Evolutionary conservation across 2,797 vertebrate genomes (phyloP).

Genomic region (Fistularia tabacaria): DNA sequence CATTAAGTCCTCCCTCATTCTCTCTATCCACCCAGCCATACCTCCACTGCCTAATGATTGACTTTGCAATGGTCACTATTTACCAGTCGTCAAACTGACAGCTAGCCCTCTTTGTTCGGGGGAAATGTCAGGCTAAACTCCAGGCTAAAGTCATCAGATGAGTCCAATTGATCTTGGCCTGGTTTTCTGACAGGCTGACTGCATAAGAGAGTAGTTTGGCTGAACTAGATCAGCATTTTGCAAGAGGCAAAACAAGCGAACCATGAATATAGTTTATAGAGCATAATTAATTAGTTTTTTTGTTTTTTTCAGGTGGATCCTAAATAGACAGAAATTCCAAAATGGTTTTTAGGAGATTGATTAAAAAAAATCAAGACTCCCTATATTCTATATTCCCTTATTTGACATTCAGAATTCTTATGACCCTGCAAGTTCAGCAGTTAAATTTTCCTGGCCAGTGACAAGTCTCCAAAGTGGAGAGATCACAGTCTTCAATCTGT

Average conservation of each 20-base stretch:
- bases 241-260: background rate
- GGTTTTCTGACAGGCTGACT: constrained; percentile 43
- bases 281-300: too few relatives aligned
- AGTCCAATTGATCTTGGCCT: constrained; percentile 54
- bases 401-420: background rate
- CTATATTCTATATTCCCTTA: too few relatives aligned
- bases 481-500: constrained; percentile 25
- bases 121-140: constrained; percentile 47
- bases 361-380: background rate
- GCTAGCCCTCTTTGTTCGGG: constrained; percentile 50
- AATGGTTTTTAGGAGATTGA: background rate
- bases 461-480: constrained; percentile 12
- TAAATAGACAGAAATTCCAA: background rate
- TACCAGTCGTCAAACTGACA: constrained; percentile 61
- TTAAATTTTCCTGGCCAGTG: constrained; percentile 13
- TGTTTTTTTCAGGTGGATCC: background rate
- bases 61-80: constrained; percentile 74
- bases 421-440: constrained; percentile 10
- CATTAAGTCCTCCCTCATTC: constrained; percentile 21
- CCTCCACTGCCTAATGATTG: constrained; percentile 36
- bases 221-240: constrained; percentile 7
- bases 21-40: constrained; percentile 13
- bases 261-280: too few relatives aligned
- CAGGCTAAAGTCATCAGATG: constrained; percentile 54
- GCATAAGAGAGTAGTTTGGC: constrained; percentile 10